Evolutionary conservation across 64 coral and sea anemone genomes (phyloP).

Genomic region (Trachythela sp.): DNA sequence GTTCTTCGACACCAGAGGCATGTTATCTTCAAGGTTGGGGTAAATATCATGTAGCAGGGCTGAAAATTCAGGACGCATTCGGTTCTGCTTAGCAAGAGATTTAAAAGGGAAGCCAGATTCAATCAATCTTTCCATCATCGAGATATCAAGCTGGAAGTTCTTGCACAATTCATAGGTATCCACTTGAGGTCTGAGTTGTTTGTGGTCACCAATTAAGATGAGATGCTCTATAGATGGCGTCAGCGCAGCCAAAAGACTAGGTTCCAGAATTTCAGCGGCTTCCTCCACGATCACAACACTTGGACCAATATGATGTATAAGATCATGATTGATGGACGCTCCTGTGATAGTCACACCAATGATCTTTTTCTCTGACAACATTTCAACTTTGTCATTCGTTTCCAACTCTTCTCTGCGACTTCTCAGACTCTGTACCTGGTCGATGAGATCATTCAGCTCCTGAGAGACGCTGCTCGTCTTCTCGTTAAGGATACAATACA

Average conservation of each 20-base stretch:
- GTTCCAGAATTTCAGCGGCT: conserved; percentile 65
- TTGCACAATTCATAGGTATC: neutral
- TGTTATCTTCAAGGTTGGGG: neutral
- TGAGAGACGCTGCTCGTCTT: neutral
- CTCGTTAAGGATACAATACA: neutral
- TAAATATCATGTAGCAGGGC: neutral
- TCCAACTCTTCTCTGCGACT: neutral
- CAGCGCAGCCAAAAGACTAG: neutral
- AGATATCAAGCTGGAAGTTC: neutral
- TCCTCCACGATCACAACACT: conserved; percentile 58
- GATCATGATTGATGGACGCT: neutral
- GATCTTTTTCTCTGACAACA: neutral
- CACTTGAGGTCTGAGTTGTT: conserved; percentile 10
- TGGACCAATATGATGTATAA: conserved; percentile 1
- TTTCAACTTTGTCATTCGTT: neutral
- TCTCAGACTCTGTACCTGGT: neutral
- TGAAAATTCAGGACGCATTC: neutral
- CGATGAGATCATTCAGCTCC: neutral
- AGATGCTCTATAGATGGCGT: neutral
- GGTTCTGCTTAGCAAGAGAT: neutral
- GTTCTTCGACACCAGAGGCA: neutral
- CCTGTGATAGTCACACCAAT: neutral
- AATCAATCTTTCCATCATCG: conserved; percentile 19
- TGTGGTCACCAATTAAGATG: neutral
- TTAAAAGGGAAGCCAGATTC: neutral